phyloP scores from a whole-genome alignment of 2,888 invertebrate species.

The Eulithis prunata region DNA sequence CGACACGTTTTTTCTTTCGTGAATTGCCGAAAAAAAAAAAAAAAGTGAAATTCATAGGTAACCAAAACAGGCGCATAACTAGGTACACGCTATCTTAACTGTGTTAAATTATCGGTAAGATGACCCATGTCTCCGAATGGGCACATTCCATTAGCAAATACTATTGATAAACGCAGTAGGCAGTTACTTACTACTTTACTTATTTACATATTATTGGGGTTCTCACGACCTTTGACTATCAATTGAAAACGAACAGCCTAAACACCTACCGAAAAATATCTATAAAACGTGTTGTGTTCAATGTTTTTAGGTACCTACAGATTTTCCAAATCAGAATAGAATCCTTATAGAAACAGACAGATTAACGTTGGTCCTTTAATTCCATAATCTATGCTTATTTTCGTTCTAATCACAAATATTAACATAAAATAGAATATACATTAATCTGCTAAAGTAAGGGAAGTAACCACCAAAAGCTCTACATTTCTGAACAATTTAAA shows the following conservation, averaged over 20 bases:
- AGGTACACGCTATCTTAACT: constrained; percentile 7
- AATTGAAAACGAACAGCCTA: neutral
- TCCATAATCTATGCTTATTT: too few relatives aligned
- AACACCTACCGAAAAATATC: too few relatives aligned
- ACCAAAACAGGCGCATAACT: neutral
- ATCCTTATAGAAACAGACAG: too few relatives aligned
- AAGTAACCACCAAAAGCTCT: neutral
- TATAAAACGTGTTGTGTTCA: too few relatives aligned
- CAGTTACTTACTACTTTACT: neutral
- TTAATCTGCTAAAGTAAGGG: neutral
- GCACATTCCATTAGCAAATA: constrained; percentile 8
- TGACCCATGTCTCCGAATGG: constrained; percentile 6
- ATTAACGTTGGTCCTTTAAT: too few relatives aligned
- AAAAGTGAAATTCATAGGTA: neutral
- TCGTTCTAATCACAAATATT: too few relatives aligned
- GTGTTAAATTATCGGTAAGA: neutral
- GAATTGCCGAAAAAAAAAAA: neutral
- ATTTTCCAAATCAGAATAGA: too few relatives aligned
- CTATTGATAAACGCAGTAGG: neutral
- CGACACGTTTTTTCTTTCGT: too few relatives aligned
- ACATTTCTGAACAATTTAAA: neutral
- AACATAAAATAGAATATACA: too few relatives aligned
- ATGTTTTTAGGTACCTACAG: too few relatives aligned
- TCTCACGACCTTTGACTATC: constrained; percentile 34
- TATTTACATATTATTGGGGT: constrained; percentile 10